Evolutionary conservation across 2,113 vertebrate genomes (phyloP), one percentile per base, ranked within the genome.

Genomic region (Passer montanus): DNA sequence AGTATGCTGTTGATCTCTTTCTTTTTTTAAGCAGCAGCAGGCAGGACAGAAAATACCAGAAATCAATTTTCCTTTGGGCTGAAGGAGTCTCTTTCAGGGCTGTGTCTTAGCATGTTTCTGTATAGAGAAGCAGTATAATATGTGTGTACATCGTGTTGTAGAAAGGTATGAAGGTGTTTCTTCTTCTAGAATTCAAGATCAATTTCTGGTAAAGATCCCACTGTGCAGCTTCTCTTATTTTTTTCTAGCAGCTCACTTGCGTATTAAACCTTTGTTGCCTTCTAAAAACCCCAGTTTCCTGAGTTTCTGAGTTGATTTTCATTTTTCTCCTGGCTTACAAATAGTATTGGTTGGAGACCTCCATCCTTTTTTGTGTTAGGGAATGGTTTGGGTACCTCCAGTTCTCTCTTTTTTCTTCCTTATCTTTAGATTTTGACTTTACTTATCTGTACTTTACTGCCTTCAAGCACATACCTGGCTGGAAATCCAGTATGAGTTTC

Each of bases 1-100:
- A 99, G 99, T 98, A 84, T 78, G 66, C 95, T 91, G 81, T 49
- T 75, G 77, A 79, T 55, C 46, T 63, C 19, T 89, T 60, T n/a
- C 6, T n/a, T 88, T 93, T 60, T 91, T 64, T 46, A 58, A 47
- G 37, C n/a, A 72, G 88, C 80, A 82, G 66, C 53, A 75, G 26
- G 16, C 52, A 90, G 67, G 62, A 41, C 14, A 31, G 47, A 37
- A 68, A 56, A 56, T 43, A 80, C 6, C 27, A 69, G 46, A 87
- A 79, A 50, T 16, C 2, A 0, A 2, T 49, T 82, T 69, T 53
- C 46, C 52, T 72, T 22, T 4, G 16, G 78, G n/a, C 47, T 12
- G 33, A 77, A 73, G 67, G 28, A 72, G 27, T 46, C 23, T 55
- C 33, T 47, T 64, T 64, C 44, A 63, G n/a, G 35, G 31, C 30